Evolutionary conservation across 2,888 invertebrate species (phyloP), one percentile per base, ranked within the genome.

Genomic region (Autographa pulchrina): DNA sequence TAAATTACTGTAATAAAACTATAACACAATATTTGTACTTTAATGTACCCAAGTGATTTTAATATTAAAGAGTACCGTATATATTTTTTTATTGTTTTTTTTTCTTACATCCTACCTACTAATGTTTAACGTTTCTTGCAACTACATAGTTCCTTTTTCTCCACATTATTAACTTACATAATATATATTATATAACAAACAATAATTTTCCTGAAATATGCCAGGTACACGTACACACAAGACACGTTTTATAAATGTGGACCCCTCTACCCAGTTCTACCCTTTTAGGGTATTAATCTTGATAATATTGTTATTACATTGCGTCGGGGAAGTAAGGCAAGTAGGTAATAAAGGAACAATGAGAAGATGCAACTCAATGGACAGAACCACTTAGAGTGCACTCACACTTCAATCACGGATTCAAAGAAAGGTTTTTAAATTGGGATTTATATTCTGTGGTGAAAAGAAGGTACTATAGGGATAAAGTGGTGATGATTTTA

Each of bases 271-370:
- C 25, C 54, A 14, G 54, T 25, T 25, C 25, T 25, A 56, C 54
- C 25, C 54, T 56, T 56, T 56, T 56, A 56, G 20, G 54, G 20
- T 56, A 56, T 25, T 56, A 56, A 56, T 56, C 54, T 25, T 56
- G 11, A 25, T 25, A 25, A 25, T 56, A 25, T 56, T 56, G 25
- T 25, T 56, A 56, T 56, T 11, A 25, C 54, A 56, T 56, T 11
- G 54, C 25, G 9, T 25, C 0, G 20, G 54, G 25, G 54, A 25
- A 25, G 54, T 5, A 20, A 25, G 25, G 54, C 11, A 56, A 54
- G 18, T 20, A 20, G 20, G 18, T 20, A 54, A 9, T 20, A 54
- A 54, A 11, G 3, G 18, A 20, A 54, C 54, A 20, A 56, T 4
- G 54, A 13, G 20, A 8, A 20, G 20, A 25, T 25, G 54, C 54